Percentiles rank a stretch among this genome's conserved stretches.
phyloP scores from a whole-genome alignment of 2,888 invertebrate genomes.

The Vanessa cardui region DNA sequence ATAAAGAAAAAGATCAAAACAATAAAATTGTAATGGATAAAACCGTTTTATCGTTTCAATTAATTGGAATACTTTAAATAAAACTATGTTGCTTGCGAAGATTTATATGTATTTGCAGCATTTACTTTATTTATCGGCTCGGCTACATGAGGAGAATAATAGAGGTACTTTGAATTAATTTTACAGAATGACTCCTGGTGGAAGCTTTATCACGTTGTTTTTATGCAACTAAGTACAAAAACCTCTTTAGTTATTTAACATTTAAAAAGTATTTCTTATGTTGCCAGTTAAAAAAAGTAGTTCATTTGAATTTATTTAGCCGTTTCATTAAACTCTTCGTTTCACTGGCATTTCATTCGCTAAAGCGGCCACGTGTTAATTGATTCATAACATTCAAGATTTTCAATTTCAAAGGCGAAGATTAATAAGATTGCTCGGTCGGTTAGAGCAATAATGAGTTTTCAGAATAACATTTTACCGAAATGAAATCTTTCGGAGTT shows the following conservation, averaged over 20 bases:
- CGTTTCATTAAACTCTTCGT: neutral
- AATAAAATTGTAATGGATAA: no score
- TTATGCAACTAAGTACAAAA: slow-evolving; percentile 1
- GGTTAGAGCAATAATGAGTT: slow-evolving; percentile 78
- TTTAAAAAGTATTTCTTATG: slow-evolving; percentile 39
- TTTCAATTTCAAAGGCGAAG: slow-evolving; percentile 65
- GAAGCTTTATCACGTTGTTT: neutral
- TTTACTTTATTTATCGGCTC: neutral
- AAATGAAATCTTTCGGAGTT: slow-evolving; percentile 60
- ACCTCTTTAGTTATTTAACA: slow-evolving; percentile 30
- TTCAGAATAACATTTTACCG: slow-evolving; percentile 73
- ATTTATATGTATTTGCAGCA: no score
- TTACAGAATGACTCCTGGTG: slow-evolving; percentile 3
- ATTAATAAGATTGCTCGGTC: slow-evolving; percentile 64
- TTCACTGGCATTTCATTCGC: neutral
- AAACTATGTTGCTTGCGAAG: no score
- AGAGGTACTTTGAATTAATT: neutral
- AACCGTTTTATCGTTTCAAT: no score
- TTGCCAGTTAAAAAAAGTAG: slow-evolving; percentile 24
- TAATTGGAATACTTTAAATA: no score
- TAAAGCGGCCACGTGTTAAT: slow-evolving; percentile 47
- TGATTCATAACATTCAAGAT: slow-evolving; percentile 70
- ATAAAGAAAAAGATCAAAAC: no score
- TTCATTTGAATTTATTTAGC: slow-evolving; percentile 37
- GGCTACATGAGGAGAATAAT: neutral